A percentile compares a stretch with the other conserved stretches of the same genome.
Evolutionary conservation across 2,797 vertebrate species (phyloP).

Genomic region (Amniataba percoides): DNA sequence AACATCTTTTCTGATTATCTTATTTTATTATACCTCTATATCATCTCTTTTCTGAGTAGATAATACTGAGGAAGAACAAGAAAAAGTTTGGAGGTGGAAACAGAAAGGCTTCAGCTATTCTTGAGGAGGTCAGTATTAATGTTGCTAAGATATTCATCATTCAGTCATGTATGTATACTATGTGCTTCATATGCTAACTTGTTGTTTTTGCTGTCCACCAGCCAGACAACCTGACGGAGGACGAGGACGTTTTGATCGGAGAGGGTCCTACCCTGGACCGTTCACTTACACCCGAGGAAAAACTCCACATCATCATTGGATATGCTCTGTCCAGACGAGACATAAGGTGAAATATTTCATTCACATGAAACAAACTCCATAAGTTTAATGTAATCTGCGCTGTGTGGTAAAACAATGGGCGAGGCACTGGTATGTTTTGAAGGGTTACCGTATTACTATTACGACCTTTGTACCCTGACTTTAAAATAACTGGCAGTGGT

Average conservation of each 20-base stretch:
- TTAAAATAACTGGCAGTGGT: too few relatives aligned
- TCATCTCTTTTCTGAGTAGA: slow-evolving; percentile 65
- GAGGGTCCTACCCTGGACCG: slow-evolving; percentile 86
- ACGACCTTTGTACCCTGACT: too few relatives aligned
- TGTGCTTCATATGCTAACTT: neutral
- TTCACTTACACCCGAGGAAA: slow-evolving; percentile 91
- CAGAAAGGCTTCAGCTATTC: slow-evolving; percentile 78
- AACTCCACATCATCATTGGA: slow-evolving; percentile 92
- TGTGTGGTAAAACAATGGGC: too few relatives aligned
- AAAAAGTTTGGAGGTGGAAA: slow-evolving; percentile 65
- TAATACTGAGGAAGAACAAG: slow-evolving; percentile 83
- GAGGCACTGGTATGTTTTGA: too few relatives aligned
- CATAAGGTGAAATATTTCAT: slow-evolving; percentile 89
- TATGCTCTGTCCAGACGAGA: slow-evolving; percentile 87
- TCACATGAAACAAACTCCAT: neutral
- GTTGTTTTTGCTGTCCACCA: slow-evolving; percentile 38
- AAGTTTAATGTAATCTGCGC: too few relatives aligned
- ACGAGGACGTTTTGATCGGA: slow-evolving; percentile 84
- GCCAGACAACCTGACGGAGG: slow-evolving; percentile 59
- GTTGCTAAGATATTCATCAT: neutral
- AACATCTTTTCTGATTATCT: neutral
- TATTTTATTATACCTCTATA: too few relatives aligned
- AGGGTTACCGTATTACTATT: too few relatives aligned
- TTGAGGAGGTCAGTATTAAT: slow-evolving; percentile 78
- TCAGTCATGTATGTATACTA: neutral